Evolutionary conservation across 2,113 vertebrate species (phyloP), one percentile per base, ranked within the genome.

Genomic region (Leiothrix lutea): DNA sequence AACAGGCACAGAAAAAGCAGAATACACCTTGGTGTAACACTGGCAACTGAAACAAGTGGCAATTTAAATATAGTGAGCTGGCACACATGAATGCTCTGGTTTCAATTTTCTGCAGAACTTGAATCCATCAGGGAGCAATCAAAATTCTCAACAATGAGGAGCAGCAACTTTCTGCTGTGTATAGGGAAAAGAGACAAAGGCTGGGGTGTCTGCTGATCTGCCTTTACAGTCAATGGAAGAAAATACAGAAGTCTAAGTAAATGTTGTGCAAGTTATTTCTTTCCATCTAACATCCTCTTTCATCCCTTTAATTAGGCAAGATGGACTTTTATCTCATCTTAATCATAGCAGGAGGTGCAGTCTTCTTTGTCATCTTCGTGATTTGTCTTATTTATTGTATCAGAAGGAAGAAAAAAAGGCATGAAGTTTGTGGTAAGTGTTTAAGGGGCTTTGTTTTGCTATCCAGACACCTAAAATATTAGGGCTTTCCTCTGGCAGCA

Each of bases 321-420:
- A 35, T 95, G 79, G 57, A 93, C 35, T 15, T 90, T 31, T 83
- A 94, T 29, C n/a, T 95, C 71, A 92, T 97, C 75, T 44, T 86
- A 72, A 38, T 56, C 82, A 95, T 91, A 94, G 80, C 56, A 80
- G 97, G 92, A 96, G 94, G 95, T 14, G 45, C 79, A 66, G 3
- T 89, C 48, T 15, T 88, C 78, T 58, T 96, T 26, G 53, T 93
- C 38, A 40, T 79, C 69, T 38, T 70, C 4, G 6, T 95, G 66
- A 79, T 48, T 87, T 72, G 94, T 42, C 60, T 97, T 82, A 77
- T 95, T 95, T 97, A 70, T 65, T 97, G 92, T 48, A 93, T 97
- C 80, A 95, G 60, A 74, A 95, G 82, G 91, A 97, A 50, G 78
- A 95, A 48, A 45, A 54, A 69, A 72, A 87, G 90, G 35, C 11